Evolutionary conservation across 1,140 invertebrate genomes (phyloP).

Genomic region (Caenorhabditis brenneri): DNA sequence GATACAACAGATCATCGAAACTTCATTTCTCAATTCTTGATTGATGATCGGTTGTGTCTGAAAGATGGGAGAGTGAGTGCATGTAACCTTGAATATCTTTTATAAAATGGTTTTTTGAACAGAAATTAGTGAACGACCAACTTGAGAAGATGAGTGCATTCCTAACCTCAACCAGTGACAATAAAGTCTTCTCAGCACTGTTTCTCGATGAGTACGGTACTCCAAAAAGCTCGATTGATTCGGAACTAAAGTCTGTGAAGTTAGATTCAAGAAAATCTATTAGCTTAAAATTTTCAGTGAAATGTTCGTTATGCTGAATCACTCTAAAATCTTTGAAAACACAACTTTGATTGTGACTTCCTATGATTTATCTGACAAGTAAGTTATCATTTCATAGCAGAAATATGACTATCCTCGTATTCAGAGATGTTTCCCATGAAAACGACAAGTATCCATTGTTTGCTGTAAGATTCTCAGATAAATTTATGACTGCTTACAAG

Average conservation of each 20-base stretch:
- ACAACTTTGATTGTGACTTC: neutral
- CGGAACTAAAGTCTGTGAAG: neutral
- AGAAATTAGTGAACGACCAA: neutral
- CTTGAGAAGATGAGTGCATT: neutral
- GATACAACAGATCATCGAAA: neutral
- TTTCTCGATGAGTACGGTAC: neutral
- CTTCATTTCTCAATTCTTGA: neutral
- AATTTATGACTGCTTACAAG: neutral
- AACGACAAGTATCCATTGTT: conserved; percentile 3
- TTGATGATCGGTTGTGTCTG: neutral
- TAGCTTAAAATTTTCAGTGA: neutral
- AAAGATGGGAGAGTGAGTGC: neutral
- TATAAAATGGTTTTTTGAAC: neutral
- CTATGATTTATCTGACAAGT: neutral
- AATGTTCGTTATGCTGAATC: neutral
- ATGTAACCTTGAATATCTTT: no score
- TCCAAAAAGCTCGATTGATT: neutral
- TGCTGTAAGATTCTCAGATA: neutral
- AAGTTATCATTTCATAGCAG: neutral
- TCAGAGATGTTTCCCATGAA: neutral
- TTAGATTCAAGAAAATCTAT: neutral
- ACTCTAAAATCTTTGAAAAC: neutral
- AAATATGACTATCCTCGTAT: neutral
- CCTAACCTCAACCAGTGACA: neutral
- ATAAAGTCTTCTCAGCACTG: neutral